Evolutionary conservation across 2,888 invertebrate genomes (phyloP).

Genomic region (Muscina levida): DNA sequence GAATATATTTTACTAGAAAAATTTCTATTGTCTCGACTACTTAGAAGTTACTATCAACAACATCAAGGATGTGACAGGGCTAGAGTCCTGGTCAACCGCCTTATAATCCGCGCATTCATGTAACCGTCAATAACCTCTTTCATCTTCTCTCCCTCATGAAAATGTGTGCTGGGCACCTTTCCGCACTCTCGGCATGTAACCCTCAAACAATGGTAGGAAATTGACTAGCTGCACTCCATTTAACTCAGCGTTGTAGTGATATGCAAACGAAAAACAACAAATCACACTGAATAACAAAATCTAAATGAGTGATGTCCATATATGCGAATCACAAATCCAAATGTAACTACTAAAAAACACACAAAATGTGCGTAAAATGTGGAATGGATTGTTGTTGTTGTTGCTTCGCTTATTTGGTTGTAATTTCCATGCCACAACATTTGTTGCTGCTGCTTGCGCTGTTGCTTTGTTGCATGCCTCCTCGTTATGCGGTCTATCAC

Average conservation of each 20-base stretch:
- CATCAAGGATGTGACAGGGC: too few relatives aligned
- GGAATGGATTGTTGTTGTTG: background rate
- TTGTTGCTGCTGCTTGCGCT: slow-evolving; percentile 30
- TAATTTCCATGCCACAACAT: slow-evolving; percentile 48
- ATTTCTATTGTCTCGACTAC: too few relatives aligned
- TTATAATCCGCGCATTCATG: too few relatives aligned
- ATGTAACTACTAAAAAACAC: slow-evolving; percentile 20
- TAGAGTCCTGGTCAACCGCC: too few relatives aligned
- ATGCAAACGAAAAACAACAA: slow-evolving; percentile 44
- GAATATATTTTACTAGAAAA: too few relatives aligned
- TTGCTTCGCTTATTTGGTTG: slow-evolving; percentile 54
- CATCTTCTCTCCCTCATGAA: too few relatives aligned
- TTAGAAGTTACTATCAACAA: too few relatives aligned
- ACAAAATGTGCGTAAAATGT: slow-evolving; percentile 55
- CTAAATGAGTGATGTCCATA: slow-evolving; percentile 52
- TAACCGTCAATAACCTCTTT: too few relatives aligned
- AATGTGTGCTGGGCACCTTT: too few relatives aligned
- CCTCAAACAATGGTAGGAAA: background rate
- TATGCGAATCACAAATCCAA: slow-evolving; percentile 23
- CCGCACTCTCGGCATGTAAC: too few relatives aligned
- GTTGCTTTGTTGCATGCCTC: background rate
- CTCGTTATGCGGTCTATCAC: slow-evolving; percentile 29
- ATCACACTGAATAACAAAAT: slow-evolving; percentile 24
- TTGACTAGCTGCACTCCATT: background rate
- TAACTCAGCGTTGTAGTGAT: slow-evolving; percentile 1